Evolutionary conservation across 2,113 vertebrate genomes (phyloP), one percentile per base, ranked within the genome.

Genomic region (Lutjanus erythropterus): DNA sequence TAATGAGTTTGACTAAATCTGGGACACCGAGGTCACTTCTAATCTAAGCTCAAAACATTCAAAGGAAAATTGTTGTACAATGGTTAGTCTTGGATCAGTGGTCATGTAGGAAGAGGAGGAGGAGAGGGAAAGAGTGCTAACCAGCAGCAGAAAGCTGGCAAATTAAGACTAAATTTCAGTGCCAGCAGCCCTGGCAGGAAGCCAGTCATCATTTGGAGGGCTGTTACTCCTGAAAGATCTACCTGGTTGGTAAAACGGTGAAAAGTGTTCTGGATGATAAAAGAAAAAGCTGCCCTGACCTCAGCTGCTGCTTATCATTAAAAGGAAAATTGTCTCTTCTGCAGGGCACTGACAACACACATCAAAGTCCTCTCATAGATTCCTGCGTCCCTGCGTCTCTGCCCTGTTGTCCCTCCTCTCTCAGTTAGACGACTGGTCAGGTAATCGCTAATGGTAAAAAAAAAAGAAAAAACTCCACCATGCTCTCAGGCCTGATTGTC

Each of bases 401-500:
- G 59, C 37, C 9, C 18, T 1, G 25, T 12, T 35, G n/a, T n/a
- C n/a, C n/a, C n/a, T 23, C 3, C 16, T 11, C 18, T 2, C 5
- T 8, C n/a, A 9, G 29, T 42, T 5, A 3, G 15, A 2, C 37
- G 49, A 53, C 55, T 0, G 0, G 12, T 67, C 75, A 75, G 61
- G 79, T 75, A 41, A 76, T 65, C 31, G 14, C 67, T 52, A 75
- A 83, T 16, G 16, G 64, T 49, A 41, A 81, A 37, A 58, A 49
- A n/a, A 75, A 83, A 12, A 12, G 64, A 42, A 41, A 81, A 37
- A 58, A 49, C 18, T 35, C 61, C 19, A 25, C 18, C n/a, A 2
- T 1, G 35, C 75, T 80, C 72, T 88, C 78, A 52, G 75, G 37
- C 27, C n/a, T 80, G 72, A 86, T 80, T 84, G 78, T 46, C 37